Conservation (phyloP, 2,888 invertebrate species). For the Drosophila fulvimacula region DNA sequence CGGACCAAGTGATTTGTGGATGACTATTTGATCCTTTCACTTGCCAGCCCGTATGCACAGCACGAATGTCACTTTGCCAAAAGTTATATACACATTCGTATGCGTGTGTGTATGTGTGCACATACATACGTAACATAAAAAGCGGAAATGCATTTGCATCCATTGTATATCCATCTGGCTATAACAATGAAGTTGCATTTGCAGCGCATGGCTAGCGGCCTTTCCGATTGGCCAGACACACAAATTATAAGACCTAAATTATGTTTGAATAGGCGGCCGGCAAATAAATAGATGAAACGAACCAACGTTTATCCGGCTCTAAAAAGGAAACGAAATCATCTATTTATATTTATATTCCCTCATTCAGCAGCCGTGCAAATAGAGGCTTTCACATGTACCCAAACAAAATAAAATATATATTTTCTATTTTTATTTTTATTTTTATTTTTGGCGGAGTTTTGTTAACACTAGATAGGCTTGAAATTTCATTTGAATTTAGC, state of each 20-base stretch:
- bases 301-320: slow-evolving; percentile 12
- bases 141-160: slow-evolving; percentile 47
- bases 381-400: slow-evolving; percentile 15
- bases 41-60: neutral
- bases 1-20: slow-evolving; percentile 19
- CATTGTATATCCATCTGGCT: slow-evolving; percentile 11
- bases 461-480: neutral
- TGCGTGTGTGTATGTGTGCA: no score
- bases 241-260: slow-evolving; percentile 58
- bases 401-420: slow-evolving; percentile 1
- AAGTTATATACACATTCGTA: neutral
- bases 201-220: slow-evolving; percentile 29
- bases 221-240: slow-evolving; percentile 42
- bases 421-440: neutral
- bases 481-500: no score
- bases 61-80: slow-evolving; percentile 38
- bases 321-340: slow-evolving; percentile 62
- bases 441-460: neutral
- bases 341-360: neutral
- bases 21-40: slow-evolving; percentile 12
- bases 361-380: slow-evolving; percentile 28
- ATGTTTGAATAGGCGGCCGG: slow-evolving; percentile 60
- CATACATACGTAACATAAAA: slow-evolving; percentile 1
- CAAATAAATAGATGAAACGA: slow-evolving; percentile 32
- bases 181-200: slow-evolving; percentile 63